Percentiles rank a stretch among this genome's conserved stretches.
Evolutionary conservation across 2,113 vertebrate species (phyloP).

Genomic region (Xenopus borealis): DNA sequence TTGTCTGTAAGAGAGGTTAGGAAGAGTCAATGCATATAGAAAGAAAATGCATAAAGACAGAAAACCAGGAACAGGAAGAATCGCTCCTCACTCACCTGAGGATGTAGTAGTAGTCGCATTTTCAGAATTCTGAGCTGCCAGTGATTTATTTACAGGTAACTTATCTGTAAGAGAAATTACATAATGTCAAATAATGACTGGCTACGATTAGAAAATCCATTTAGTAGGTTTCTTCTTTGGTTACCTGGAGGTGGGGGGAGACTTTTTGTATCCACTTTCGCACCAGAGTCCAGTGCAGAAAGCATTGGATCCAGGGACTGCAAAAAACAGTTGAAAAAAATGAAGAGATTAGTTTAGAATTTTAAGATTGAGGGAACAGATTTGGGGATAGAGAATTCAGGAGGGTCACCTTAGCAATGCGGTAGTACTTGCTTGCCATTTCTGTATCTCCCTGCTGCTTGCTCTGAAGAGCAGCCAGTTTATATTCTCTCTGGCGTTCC

Average conservation of each 20-base stretch:
- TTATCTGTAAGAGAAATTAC: not conserved
- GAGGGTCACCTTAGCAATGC: conserved; percentile 74
- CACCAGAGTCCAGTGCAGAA: conserved; percentile 66
- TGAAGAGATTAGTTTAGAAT: not conserved
- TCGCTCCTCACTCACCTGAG: not conserved
- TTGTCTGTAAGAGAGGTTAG: not conserved
- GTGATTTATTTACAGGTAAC: not conserved
- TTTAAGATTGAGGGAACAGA: too few relatives aligned
- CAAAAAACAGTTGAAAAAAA: conserved; percentile 10
- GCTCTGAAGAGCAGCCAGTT: conserved; percentile 76
- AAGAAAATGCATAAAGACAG: too few relatives aligned
- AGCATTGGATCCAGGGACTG: conserved; percentile 75
- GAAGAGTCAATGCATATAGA: too few relatives aligned
- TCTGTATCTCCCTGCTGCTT: conserved; percentile 74
- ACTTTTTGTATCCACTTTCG: conserved; percentile 64
- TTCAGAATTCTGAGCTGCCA: not conserved
- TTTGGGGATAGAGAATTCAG: too few relatives aligned
- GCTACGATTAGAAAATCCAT: not conserved
- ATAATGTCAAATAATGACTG: not conserved
- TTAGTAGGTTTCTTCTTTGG: conserved; percentile 15
- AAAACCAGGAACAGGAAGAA: too few relatives aligned
- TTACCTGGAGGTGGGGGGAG: conserved; percentile 80
- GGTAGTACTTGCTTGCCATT: conserved; percentile 67
- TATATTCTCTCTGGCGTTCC: conserved; percentile 78
- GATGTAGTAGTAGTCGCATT: conserved; percentile 46